Percentiles rank a stretch among this genome's conserved stretches.
These are phyloP conservation scores for Ormyrus nitidulus DNA, from an alignment of 2,888 invertebrate species.

Conservation along the genomic window DNA sequence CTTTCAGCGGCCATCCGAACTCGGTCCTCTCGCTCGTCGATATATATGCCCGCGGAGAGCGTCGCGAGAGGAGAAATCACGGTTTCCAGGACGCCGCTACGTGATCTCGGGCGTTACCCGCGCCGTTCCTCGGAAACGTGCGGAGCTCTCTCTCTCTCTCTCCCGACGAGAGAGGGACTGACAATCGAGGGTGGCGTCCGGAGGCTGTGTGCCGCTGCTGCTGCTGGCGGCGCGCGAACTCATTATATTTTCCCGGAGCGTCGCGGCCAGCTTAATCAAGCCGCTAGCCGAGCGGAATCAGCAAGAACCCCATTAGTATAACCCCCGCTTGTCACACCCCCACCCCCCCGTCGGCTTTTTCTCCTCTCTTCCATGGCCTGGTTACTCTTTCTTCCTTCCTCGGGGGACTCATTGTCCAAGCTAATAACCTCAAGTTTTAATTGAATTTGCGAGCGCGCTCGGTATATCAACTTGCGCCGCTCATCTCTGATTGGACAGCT, in stretches of 20 bases:
- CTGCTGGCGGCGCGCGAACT: constrained; percentile 62
- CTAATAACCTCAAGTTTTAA: constrained; percentile 75
- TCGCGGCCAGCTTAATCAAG: constrained; percentile 74
- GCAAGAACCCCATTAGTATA: constrained; percentile 74
- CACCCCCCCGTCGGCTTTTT: constrained; percentile 51
- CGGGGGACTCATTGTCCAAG: constrained; percentile 73
- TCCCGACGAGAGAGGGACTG: constrained; percentile 37
- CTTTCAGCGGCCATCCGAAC: constrained; percentile 37
- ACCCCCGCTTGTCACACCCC: constrained; percentile 53
- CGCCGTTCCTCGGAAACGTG: constrained; percentile 40
- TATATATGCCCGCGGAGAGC: constrained; percentile 21
- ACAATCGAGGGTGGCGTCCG: constrained; percentile 48
- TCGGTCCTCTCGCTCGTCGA: constrained; percentile 10
- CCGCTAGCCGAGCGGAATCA: constrained; percentile 74
- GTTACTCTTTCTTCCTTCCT: not conserved
- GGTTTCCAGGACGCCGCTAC: constrained; percentile 59
- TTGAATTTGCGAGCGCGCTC: constrained; percentile 71
- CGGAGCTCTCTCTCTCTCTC: not conserved
- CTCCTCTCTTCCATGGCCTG: not conserved
- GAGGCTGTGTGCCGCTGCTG: not conserved
- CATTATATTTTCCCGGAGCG: constrained; percentile 74
- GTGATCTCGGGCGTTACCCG: constrained; percentile 60
- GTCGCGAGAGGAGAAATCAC: constrained; percentile 61
- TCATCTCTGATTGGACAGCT: constrained; percentile 66
- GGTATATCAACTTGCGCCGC: constrained; percentile 66